Conservation (phyloP, 2,888 invertebrate species). For the Congeria kusceri region DNA sequence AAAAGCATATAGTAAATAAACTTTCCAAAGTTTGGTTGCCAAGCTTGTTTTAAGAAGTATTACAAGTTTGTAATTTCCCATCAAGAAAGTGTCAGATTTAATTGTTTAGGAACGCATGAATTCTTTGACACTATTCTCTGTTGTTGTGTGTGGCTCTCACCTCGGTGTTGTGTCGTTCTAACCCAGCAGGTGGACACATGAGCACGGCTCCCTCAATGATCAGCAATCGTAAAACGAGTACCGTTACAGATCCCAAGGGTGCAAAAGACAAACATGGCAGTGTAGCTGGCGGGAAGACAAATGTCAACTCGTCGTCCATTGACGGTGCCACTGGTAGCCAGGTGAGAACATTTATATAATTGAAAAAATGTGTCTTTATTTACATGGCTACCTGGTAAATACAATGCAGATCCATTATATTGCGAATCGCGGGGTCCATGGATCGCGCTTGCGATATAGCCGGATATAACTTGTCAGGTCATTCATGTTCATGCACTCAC, state of each 20-base stretch:
- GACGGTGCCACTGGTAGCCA: conserved; percentile 83
- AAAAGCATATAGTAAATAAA: too few relatives aligned
- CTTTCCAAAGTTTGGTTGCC: too few relatives aligned
- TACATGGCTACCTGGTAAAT: too few relatives aligned
- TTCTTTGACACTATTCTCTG: conserved; percentile 1
- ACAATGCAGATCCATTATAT: too few relatives aligned
- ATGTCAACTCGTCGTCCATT: conserved; percentile 76
- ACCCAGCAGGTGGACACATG: conserved; percentile 57
- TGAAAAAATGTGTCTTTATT: too few relatives aligned
- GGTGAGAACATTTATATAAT: conserved; percentile 72
- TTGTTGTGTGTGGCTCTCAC: conserved; percentile 40
- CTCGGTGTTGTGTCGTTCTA: conserved; percentile 21
- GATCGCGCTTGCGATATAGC: too few relatives aligned
- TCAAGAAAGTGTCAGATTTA: too few relatives aligned
- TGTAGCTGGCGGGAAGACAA: conserved; percentile 73
- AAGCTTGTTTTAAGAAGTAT: too few relatives aligned
- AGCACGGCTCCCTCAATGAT: conserved; percentile 71
- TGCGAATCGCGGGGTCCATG: too few relatives aligned
- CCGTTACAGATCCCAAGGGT: conserved; percentile 80
- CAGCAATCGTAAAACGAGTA: conserved; percentile 83
- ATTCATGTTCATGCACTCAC: too few relatives aligned
- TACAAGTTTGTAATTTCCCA: too few relatives aligned
- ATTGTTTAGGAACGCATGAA: background rate
- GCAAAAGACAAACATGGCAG: conserved; percentile 78
- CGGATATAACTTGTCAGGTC: too few relatives aligned